phyloP scores from a whole-genome alignment of 2,888 invertebrate species.

The Pelosia muscerda region DNA sequence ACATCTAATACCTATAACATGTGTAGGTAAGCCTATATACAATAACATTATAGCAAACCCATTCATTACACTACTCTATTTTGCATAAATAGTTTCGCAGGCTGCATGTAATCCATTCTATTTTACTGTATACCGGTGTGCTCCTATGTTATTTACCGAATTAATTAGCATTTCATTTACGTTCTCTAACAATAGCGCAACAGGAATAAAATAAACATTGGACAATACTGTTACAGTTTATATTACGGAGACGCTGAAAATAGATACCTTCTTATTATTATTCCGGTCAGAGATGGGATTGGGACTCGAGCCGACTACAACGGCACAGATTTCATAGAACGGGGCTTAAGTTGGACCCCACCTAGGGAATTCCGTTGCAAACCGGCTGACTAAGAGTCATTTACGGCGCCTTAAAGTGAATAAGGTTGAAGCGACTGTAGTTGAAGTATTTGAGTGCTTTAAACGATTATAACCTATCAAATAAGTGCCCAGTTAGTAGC shows the following conservation, averaged over 20 bases:
- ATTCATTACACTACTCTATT: background rate
- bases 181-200: background rate
- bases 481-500: no score
- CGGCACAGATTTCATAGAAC: no score
- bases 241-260: background rate
- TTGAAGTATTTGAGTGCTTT: no score
- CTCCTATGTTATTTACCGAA: constrained; percentile 1
- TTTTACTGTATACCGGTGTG: background rate
- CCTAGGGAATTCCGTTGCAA: no score
- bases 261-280: background rate
- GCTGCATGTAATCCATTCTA: constrained; percentile 3
- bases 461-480: no score
- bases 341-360: no score
- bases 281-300: background rate
- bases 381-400: no score
- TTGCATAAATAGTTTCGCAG: background rate
- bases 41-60: background rate
- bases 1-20: background rate
- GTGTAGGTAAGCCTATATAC: background rate
- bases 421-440: no score
- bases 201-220: background rate
- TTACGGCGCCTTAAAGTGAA: no score
- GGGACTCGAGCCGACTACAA: background rate
- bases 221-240: background rate
- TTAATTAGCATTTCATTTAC: constrained; percentile 5